Evolutionary conservation across 2,113 vertebrate genomes (phyloP), one percentile per base, ranked within the genome.

Genomic region (Callopanchax toddi): DNA sequence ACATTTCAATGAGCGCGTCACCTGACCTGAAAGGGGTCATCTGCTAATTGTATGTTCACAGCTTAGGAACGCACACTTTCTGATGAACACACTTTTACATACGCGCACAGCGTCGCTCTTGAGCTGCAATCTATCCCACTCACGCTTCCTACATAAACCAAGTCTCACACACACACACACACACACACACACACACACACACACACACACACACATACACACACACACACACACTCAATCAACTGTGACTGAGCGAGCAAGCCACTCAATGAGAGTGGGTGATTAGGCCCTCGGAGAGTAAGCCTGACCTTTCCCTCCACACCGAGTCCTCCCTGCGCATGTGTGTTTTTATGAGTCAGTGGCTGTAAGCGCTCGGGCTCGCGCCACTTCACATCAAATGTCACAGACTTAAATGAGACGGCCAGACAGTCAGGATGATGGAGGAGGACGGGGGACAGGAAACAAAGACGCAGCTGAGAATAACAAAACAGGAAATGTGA

Each of bases 241-340:
- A 86, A 87, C 82, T 76, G 73, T 71, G 74, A 77, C 73, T 67
- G 84, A 86, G 81, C 37, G 79, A 79, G 83, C 73, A 43, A 83
- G 75, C 77, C 81, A 84, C 86, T 91, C 87, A 74, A 81, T 86
- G 87, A 82, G 75, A 85, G 82, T 84, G 80, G 85, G 81, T 91
- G 91, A 92, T 92, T 91, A 89, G 88, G 83, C 87, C 87, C 78
- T 68, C 39, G 13, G 86, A 91, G 89, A 91, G 72, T 65, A 81
- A 78, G 51, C 76, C 79, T 92, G 91, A 93, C 90, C 90, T 93
- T 93, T 90, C 76, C 77, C 60, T 78, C 65, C 71, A 83, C 86
- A 88, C 82, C 87, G 46, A 81, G 55, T 78, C 76, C 68, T 67
- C 77, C 51, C 4, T 59, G 79, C 76, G 51, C 88, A 83, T 82